These are phyloP conservation scores for Meteorus cinctellus DNA, from an alignment of 2,888 invertebrate species.

Conservation along the genomic window DNA sequence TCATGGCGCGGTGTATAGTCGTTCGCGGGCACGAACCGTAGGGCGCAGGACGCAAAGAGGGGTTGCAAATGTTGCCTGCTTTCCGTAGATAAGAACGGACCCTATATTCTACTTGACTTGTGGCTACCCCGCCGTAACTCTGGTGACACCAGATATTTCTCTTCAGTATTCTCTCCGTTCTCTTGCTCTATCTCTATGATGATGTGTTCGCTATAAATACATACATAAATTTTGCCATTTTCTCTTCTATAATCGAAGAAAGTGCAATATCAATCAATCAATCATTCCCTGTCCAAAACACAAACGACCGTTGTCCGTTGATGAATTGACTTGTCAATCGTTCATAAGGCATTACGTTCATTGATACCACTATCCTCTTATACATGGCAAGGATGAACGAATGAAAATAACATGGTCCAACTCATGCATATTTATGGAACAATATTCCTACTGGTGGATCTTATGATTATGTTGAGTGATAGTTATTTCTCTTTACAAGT, in stretches of 20 bases:
- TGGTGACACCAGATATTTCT: conserved; percentile 26
- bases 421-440: not conserved
- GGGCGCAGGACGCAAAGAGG: conserved; percentile 54
- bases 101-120: conserved; percentile 61
- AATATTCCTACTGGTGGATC: not conserved
- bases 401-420: not conserved
- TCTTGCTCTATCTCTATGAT: conserved; percentile 5
- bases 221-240: conserved; percentile 30
- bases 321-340: conserved; percentile 52
- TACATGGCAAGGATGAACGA: conserved; percentile 12
- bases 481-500: not conserved
- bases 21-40: conserved; percentile 52
- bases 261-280: conserved; percentile 51
- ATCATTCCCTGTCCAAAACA: conserved; percentile 49
- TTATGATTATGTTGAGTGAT: not conserved
- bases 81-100: conserved; percentile 70
- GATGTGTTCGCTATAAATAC: not conserved
- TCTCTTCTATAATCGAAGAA: conserved; percentile 17
- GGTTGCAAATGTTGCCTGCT: conserved; percentile 62
- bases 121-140: conserved; percentile 52
- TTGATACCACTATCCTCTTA: not conserved
- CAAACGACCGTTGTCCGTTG: conserved; percentile 43
- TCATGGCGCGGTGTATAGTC: conserved; percentile 64
- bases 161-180: not conserved
- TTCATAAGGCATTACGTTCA: conserved; percentile 36